These are phyloP conservation scores for Philereme transversata DNA, from an alignment of 2,888 invertebrate species.

Conservation along the genomic window DNA sequence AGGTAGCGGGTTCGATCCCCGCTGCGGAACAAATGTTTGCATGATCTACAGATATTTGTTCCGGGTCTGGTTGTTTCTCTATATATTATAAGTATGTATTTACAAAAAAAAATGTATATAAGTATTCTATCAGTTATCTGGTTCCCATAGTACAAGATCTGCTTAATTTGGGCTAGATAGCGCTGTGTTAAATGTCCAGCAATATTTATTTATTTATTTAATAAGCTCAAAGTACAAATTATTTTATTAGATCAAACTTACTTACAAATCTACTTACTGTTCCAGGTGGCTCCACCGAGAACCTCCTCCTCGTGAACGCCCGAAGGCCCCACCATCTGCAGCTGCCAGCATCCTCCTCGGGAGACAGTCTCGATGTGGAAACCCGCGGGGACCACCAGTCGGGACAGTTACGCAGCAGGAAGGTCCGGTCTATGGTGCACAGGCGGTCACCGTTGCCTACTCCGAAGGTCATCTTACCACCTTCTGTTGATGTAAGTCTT, in stretches of 20 bases:
- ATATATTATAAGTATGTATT: too few relatives aligned
- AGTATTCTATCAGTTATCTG: too few relatives aligned
- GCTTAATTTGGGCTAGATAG: too few relatives aligned
- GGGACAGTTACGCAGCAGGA: constrained; percentile 57
- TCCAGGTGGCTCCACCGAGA: constrained; percentile 77
- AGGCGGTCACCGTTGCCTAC: constrained; percentile 68
- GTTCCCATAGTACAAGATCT: too few relatives aligned
- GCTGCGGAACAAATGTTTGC: too few relatives aligned
- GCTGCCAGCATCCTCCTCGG: constrained; percentile 72
- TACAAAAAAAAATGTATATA: too few relatives aligned
- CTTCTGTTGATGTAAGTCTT: constrained; percentile 55
- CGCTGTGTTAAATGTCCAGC: too few relatives aligned
- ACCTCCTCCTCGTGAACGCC: constrained; percentile 57
- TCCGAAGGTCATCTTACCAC: constrained; percentile 58
- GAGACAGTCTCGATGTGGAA: constrained; percentile 76
- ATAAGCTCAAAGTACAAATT: too few relatives aligned
- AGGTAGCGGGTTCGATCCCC: too few relatives aligned
- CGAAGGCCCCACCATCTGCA: constrained; percentile 66
- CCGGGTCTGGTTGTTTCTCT: too few relatives aligned
- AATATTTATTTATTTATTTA: too few relatives aligned
- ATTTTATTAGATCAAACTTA: not conserved
- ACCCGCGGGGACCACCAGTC: constrained; percentile 59
- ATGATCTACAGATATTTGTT: too few relatives aligned
- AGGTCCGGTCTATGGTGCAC: constrained; percentile 72
- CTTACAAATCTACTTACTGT: constrained; percentile 21